phyloP scores from a whole-genome alignment of 2,797 vertebrate genomes.

The Sylvia borin region DNA sequence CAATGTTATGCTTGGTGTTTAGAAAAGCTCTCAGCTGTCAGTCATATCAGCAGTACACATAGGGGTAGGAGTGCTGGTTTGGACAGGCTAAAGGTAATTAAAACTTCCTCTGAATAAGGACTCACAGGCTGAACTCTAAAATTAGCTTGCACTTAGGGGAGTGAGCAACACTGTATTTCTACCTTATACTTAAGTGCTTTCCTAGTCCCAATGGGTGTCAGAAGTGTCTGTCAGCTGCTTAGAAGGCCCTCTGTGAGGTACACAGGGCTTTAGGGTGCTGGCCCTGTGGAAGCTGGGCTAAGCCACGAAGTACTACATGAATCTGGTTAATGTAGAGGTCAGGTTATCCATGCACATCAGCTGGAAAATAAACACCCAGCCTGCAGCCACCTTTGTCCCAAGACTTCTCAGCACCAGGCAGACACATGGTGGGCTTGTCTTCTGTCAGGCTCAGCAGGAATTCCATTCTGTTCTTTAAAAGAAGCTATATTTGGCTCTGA shows the following conservation, averaged over 20 bases:
- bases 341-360: background rate
- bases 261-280: background rate
- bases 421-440: background rate
- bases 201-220: background rate
- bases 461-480: slow-evolving; percentile 12
- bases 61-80: slow-evolving; percentile 10
- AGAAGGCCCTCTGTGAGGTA: background rate
- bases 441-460: background rate
- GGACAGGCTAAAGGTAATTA: slow-evolving; percentile 20
- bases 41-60: background rate
- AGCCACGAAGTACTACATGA: background rate
- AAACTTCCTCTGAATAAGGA: background rate
- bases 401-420: background rate
- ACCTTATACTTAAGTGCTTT: background rate
- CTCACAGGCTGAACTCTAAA: slow-evolving; percentile 13
- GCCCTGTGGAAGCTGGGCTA: background rate
- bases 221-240: background rate
- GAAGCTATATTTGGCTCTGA: background rate
- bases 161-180: slow-evolving; percentile 22
- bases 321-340: background rate
- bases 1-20: slow-evolving; percentile 8
- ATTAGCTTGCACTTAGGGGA: background rate
- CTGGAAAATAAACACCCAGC: background rate
- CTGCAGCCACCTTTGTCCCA: background rate
- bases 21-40: slow-evolving; percentile 40